A percentile compares a stretch with the other conserved stretches of the same genome.
phyloP scores from a whole-genome alignment of 1,140 invertebrate genomes.

The Calliphora vicina region DNA sequence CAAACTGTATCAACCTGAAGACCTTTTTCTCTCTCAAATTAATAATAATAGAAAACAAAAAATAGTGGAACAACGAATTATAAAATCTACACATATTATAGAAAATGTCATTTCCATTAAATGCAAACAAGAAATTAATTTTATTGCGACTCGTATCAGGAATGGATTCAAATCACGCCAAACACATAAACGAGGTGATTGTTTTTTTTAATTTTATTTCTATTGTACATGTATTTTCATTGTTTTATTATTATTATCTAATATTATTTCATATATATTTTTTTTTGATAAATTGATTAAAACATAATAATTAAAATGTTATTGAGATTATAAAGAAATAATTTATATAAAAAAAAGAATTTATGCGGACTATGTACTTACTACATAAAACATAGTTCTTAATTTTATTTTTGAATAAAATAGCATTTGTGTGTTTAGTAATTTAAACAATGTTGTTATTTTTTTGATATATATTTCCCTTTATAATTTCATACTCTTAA shows the following conservation, averaged over 20 bases:
- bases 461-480: neutral
- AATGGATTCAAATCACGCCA: neutral
- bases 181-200: neutral
- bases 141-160: neutral
- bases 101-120: too few species aligned
- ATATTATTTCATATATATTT: neutral
- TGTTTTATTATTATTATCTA: neutral
- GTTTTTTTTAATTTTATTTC: neutral
- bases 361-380: neutral
- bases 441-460: neutral
- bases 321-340: conserved; percentile 7
- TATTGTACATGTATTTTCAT: neutral
- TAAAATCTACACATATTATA: neutral
- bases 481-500: too few species aligned
- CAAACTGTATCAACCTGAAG: conserved; percentile 3
- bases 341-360: neutral
- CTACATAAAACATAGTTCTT: neutral
- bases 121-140: neutral
- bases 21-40: neutral
- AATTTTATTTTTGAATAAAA: too few species aligned
- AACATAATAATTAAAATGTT: neutral
- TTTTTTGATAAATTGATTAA: too few species aligned
- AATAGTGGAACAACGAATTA: neutral
- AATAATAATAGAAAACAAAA: neutral
- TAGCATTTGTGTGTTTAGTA: neutral